Base-by-base conservation (phyloP, 2,797 vertebrate species). In the Myripristis jacobus region DNA sequence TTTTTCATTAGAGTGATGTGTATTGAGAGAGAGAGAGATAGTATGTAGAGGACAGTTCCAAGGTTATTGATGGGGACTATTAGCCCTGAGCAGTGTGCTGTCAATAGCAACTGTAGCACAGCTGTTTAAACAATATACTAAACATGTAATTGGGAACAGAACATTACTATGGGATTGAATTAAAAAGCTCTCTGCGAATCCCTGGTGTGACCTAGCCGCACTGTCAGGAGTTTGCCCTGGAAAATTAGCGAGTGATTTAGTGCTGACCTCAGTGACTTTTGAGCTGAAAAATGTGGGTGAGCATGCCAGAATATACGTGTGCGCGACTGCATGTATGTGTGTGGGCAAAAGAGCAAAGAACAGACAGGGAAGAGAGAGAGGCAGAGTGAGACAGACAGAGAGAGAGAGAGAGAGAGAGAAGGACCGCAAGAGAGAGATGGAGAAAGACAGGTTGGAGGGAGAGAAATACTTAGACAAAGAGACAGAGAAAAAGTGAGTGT, bases 41-140 rank as follows among this genome's bases (percentile, higher is more conserved):
- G 81, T 68, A 80, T 78, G 46, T 76, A 87, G 90, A 91, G 89
- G 85, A 91, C 88, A 81, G 82, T 91, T 84, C 66, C 83, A 90
- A 88, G 88, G 89, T 93, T 92, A 92, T 94, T 92, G 92, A 93
- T 93, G 88, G 75, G 86, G 73, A 88, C 90, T 90, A 92, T 93
- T 93, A 92, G 85, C 81, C 75, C 74, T 56, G 79, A 89, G 82
- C 87, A 84, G 85, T 70, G 57, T 34, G 63, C 66, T 89, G 91
- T 90, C 92, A 91, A 91, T 92, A 88, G 88, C 71, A 82, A 91
- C 80, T 79, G 75, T 22, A 66, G 84, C 69, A 61, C 29, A 43
- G 83, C 70, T 83, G 72, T 89, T 92, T 91, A 92, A 92, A 92
- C 88, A 91, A 91, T 84, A 85, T 82, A 87, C 86, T 86, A 84